Conservation (phyloP, 2,113 vertebrate species). For the Irena cyanogastra region DNA sequence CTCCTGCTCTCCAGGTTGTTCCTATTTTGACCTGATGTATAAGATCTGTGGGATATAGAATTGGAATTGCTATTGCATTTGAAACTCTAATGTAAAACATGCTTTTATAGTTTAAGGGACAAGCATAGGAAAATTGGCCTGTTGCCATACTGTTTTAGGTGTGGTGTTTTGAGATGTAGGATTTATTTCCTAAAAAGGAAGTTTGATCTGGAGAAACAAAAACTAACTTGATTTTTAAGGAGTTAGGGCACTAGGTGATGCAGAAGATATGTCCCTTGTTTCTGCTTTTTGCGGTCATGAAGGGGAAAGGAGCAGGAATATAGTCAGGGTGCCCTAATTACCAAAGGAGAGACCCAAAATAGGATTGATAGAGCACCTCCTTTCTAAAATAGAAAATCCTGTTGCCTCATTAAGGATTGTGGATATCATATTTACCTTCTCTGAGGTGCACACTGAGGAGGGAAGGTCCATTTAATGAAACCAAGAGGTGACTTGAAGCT, state of each 20-base stretch:
- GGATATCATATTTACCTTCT: background rate
- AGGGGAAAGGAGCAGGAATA: background rate
- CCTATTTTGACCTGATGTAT: rapidly evolving
- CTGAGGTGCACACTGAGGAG: background rate
- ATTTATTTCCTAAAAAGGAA: background rate
- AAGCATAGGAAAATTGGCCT: background rate
- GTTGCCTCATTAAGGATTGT: background rate
- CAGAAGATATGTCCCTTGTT: background rate
- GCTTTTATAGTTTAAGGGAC: background rate
- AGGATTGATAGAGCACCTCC: background rate
- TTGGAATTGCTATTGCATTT: background rate
- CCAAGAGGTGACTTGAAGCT: background rate
- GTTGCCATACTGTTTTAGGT: no score
- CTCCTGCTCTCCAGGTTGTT: background rate
- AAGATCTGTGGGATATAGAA: background rate
- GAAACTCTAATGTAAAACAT: background rate
- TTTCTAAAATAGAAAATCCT: background rate
- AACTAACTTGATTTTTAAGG: background rate
- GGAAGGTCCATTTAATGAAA: background rate
- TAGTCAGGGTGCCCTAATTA: background rate
- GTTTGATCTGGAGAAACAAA: background rate
- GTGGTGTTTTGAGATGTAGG: background rate
- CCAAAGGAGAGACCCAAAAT: background rate
- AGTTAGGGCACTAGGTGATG: background rate
- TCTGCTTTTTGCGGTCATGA: background rate